A percentile compares a stretch with the other conserved stretches of the same genome.
Conservation (phyloP, 2,113 vertebrate genomes). For the Thunnus thynnus region DNA sequence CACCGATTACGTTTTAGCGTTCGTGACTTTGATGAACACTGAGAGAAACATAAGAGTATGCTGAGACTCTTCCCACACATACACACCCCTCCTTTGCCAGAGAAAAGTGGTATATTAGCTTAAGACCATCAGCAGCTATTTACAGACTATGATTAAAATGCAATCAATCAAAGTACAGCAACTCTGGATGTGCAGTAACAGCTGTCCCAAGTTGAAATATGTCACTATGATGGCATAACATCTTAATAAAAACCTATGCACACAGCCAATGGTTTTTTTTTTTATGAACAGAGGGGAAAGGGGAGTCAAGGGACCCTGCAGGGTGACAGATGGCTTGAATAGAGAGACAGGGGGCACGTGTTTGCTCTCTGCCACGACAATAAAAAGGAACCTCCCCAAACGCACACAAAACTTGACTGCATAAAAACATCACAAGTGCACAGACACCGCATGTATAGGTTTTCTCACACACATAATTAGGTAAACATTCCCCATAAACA, state of each 20-base stretch:
- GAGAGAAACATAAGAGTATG: background rate
- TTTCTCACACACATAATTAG: background rate
- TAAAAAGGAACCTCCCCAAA: slow-evolving; percentile 11
- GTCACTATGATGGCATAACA: background rate
- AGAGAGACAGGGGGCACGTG: slow-evolving; percentile 22
- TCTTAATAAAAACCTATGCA: background rate
- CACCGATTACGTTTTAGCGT: background rate
- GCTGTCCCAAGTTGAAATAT: background rate
- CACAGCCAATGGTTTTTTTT: background rate
- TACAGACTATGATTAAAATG: background rate
- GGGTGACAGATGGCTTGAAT: slow-evolving; percentile 54
- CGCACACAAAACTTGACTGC: background rate
- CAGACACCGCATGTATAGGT: background rate
- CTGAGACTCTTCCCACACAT: background rate
- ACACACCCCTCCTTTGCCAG: background rate
- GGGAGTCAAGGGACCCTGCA: background rate
- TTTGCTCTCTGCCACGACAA: slow-evolving; percentile 46
- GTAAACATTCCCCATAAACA: slow-evolving; percentile 13
- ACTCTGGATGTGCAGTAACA: background rate
- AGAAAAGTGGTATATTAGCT: background rate
- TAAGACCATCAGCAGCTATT: background rate
- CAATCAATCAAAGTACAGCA: background rate
- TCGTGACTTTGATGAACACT: background rate
- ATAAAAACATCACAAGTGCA: slow-evolving; percentile 1
- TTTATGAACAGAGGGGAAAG: background rate